Evolutionary conservation across 2,113 vertebrate species (phyloP), one percentile per base, ranked within the genome.

Genomic region (Acrocephalus arundinaceus): DNA sequence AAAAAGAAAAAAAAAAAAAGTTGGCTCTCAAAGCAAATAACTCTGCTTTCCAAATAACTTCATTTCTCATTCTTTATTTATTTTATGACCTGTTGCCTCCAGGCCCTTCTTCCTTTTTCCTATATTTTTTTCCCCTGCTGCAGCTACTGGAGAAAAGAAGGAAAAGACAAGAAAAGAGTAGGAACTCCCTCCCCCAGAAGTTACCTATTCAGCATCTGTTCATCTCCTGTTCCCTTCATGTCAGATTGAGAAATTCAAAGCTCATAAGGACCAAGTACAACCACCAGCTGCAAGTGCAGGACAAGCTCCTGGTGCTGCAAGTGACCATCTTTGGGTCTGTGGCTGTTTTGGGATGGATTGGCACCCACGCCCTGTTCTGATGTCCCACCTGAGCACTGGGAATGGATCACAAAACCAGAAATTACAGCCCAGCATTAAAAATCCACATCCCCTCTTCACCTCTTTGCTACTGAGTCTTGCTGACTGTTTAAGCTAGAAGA

Each of bases 341-440:
- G 1, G 30, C 8, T 68, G 3, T 27, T 82, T n/a, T 14, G 43
- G 61, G 61, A 33, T 59, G 78, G 9, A 39, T 39, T 33, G 3
- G 17, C 54, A 74, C 67, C 63, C 23, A 2, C 27, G 10, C 6
- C 58, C 67, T 25, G 17, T 4, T 2, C 11, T 71, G 55, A 33
- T 1, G 1, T 33, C 59, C 51, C 54, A 58, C 15, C 25, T 31
- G 41, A 54, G 13, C 54, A 81, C 58, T 0, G 0, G 28, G 13
- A 57, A 78, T 1, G 4, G 33, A n/a, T 11, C 0, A 11, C 67
- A 41, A 14, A 48, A 51, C 2, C 6, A 45, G 45, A 35, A 58
- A 62, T 7, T 41, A 49, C 31, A 72, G 54, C 2, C 0, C 3
- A 3, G 62, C 21, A n/a, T 8, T 43, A 58, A 67, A 90, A 89